Conservation (phyloP, 2,113 vertebrate genomes). For the Mola mola region DNA sequence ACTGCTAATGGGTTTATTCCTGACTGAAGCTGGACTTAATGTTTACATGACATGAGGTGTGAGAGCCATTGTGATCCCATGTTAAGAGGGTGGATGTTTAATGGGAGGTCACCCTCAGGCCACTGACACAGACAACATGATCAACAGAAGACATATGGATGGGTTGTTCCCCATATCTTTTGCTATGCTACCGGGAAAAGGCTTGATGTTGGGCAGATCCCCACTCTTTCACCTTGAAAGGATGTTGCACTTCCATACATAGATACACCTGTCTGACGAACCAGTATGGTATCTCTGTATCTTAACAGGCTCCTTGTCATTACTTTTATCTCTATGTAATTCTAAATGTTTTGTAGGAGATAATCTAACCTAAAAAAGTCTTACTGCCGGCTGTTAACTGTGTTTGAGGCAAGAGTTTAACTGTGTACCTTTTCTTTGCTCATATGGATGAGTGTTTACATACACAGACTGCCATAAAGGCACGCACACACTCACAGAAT, state of each 20-base stretch:
- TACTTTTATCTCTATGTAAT: neutral
- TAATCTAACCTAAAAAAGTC: neutral
- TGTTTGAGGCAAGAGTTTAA: too few relatives aligned
- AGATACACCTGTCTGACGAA: too few relatives aligned
- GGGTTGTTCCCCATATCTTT: constrained; percentile 21
- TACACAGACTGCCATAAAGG: neutral
- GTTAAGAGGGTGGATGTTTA: constrained; percentile 22
- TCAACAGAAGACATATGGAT: constrained; percentile 40
- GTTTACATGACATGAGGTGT: constrained; percentile 21
- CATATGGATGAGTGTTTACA: neutral
- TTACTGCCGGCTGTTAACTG: constrained; percentile 2
- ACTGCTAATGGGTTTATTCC: constrained; percentile 25
- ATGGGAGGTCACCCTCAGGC: constrained; percentile 34
- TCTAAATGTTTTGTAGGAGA: neutral
- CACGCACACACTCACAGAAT: constrained; percentile 2
- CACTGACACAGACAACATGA: constrained; percentile 28
- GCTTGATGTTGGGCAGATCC: constrained; percentile 26
- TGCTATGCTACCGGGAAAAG: constrained; percentile 13
- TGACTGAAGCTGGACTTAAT: constrained; percentile 17
- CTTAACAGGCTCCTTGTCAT: too few relatives aligned
- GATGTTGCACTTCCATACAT: constrained; percentile 13
- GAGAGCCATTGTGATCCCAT: constrained; percentile 4
- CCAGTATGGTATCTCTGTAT: too few relatives aligned
- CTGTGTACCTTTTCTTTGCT: neutral
- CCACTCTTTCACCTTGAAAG: constrained; percentile 49